Evolutionary conservation across 64 coral and sea anemone species (phyloP).

Genomic region (Dendronephthya gigantea): DNA sequence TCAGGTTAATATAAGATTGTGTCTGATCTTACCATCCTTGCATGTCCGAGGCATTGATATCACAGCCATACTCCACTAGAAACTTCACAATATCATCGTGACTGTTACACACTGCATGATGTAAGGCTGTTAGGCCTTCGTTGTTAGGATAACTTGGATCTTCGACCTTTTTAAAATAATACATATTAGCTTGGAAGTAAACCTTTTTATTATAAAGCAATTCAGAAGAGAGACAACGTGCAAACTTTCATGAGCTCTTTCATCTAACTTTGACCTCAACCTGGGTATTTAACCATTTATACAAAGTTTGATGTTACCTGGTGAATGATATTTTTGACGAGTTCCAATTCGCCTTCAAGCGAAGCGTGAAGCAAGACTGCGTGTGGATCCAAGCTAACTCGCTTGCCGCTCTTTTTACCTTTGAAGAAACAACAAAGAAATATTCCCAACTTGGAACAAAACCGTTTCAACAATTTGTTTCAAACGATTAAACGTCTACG

Average conservation of each 20-base stretch:
- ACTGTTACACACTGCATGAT: slow-evolving; percentile 84
- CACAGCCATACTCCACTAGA: slow-evolving; percentile 71
- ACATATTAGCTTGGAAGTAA: neutral
- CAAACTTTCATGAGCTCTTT: too few relatives aligned
- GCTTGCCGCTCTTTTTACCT: slow-evolving; percentile 42
- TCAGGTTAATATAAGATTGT: too few relatives aligned
- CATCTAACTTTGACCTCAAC: neutral
- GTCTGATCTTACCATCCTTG: slow-evolving; percentile 66
- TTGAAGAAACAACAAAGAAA: neutral
- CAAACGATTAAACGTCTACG: too few relatives aligned
- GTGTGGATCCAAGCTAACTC: slow-evolving; percentile 78
- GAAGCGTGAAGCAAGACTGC: slow-evolving; percentile 82
- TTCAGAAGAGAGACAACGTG: too few relatives aligned
- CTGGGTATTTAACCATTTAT: too few relatives aligned
- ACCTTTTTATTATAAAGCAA: too few relatives aligned
- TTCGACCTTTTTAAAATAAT: slow-evolving; percentile 44
- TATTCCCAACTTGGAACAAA: neutral
- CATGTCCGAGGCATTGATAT: slow-evolving; percentile 82
- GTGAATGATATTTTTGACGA: slow-evolving; percentile 60
- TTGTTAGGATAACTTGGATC: slow-evolving; percentile 81
- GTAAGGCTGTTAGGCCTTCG: slow-evolving; percentile 88
- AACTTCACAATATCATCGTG: slow-evolving; percentile 69
- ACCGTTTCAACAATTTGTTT: too few relatives aligned
- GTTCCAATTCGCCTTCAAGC: slow-evolving; percentile 84
- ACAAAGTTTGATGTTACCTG: too few relatives aligned